Evolutionary conservation across 2,888 invertebrate species (phyloP), one percentile per base, ranked within the genome.

Genomic region (Drosophila atripex): DNA sequence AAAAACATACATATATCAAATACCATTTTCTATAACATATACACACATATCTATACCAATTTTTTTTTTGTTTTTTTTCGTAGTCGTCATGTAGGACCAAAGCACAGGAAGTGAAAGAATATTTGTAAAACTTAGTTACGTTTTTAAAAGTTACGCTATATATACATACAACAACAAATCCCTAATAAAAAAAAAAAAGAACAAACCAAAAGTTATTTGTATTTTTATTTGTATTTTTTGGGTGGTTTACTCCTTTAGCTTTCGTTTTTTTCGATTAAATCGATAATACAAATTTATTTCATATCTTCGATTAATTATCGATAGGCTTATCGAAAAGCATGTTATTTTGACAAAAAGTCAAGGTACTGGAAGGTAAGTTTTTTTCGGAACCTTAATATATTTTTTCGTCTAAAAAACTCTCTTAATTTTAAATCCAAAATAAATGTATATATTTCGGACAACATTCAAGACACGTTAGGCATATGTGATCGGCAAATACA

Each of bases 61-160:
- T 35, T 12, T 39, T 55, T 64, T 76, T 68, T 71, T 78, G 47
- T 53, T 53, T 51, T n/a, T 56, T 70, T 72, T 73, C 71, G 43
- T 60, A 43, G 65, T 74, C 43, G 64, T 77, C 71, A 73, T 71
- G 71, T 83, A 80, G 78, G 86, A 73, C 80, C 80, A 70, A 71
- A 82, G 73, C 79, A 80, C 84, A 77, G 73, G 59, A 79, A 80
- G 70, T 76, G 63, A 74, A 71, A 30, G 23, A 70, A 71, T 69
- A 76, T 63, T 80, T 86, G 80, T 86, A 86, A 72, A 82, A 80
- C 71, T 64, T 82, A 86, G 78, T 76, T 80, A 76, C 78, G 59
- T 76, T 76, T 72, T 57, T 49, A 56, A 35, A 69, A 69, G 73
- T 76, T 78, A 80, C 77, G 72, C 63, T 80, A 78, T 50, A 66